Conservation (phyloP, 2,113 vertebrate genomes). For the Callipepla squamata region DNA sequence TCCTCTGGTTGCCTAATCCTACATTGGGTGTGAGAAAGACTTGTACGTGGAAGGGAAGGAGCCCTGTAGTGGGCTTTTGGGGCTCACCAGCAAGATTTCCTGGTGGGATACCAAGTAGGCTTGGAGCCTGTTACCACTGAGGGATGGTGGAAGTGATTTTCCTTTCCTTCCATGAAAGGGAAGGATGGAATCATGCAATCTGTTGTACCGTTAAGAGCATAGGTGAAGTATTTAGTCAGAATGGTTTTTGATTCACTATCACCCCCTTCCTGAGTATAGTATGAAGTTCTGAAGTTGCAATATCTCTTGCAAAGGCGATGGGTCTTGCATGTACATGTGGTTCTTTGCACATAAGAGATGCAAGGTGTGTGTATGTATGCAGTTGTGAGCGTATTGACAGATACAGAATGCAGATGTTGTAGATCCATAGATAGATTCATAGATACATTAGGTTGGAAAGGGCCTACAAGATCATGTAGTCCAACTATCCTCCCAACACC, state of each 20-base stretch:
- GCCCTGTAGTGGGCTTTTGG: neutral
- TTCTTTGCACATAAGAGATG: neutral
- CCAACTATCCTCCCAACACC: too few relatives aligned
- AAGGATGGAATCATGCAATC: neutral
- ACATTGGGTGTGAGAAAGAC: neutral
- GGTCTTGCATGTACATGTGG: rapidly evolving
- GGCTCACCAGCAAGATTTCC: neutral
- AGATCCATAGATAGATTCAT: too few relatives aligned
- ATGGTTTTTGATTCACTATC: neutral
- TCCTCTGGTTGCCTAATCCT: neutral
- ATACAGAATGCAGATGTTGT: rapidly evolving
- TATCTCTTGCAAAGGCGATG: neutral
- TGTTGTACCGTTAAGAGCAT: neutral
- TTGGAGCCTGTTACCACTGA: rapidly evolving
- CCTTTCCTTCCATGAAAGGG: rapidly evolving
- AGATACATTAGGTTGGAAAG: too few relatives aligned
- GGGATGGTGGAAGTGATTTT: neutral
- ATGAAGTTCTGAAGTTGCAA: neutral
- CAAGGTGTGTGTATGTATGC: neutral
- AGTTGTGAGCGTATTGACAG: neutral
- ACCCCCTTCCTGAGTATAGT: rapidly evolving
- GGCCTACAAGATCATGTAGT: too few relatives aligned
- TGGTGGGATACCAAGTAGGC: neutral
- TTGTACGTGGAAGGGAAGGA: neutral
- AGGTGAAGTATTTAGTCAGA: neutral